Percentiles rank a stretch among this genome's conserved stretches.
Conservation (phyloP, 2,888 invertebrate species). For the Argyresthia goedartella region DNA sequence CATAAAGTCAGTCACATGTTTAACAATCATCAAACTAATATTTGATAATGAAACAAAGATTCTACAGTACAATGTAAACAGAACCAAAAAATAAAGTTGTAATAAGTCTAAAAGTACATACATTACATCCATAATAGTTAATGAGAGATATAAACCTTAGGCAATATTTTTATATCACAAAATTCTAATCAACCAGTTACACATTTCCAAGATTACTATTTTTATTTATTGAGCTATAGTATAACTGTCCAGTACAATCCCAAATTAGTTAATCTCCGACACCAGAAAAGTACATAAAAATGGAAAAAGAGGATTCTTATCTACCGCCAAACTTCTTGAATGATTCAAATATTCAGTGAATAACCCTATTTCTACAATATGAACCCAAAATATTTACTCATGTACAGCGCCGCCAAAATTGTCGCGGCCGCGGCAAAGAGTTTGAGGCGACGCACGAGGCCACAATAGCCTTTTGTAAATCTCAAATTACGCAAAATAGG, state of each 20-base stretch:
- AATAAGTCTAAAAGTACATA: background rate
- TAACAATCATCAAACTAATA: background rate
- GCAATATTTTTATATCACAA: background rate
- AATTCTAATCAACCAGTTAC: no score
- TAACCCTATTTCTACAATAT: no score
- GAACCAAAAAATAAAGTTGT: background rate
- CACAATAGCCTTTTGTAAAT: no score
- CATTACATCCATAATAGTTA: background rate
- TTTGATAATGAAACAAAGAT: background rate
- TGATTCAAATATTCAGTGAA: no score
- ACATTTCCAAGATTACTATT: no score
- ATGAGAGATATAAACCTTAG: background rate
- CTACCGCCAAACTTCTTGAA: background rate
- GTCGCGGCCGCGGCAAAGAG: no score
- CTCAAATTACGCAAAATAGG: no score
- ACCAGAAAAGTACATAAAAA: background rate
- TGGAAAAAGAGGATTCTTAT: background rate
- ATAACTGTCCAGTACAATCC: no score
- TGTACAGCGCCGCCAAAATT: no score
- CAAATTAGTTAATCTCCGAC: background rate
- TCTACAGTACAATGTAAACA: background rate
- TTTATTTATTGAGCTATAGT: no score
- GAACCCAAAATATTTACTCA: no score
- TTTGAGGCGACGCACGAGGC: no score
- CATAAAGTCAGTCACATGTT: conserved; percentile 4